Evolutionary conservation across 2,113 vertebrate genomes (phyloP).

Genomic region (Passer domesticus): DNA sequence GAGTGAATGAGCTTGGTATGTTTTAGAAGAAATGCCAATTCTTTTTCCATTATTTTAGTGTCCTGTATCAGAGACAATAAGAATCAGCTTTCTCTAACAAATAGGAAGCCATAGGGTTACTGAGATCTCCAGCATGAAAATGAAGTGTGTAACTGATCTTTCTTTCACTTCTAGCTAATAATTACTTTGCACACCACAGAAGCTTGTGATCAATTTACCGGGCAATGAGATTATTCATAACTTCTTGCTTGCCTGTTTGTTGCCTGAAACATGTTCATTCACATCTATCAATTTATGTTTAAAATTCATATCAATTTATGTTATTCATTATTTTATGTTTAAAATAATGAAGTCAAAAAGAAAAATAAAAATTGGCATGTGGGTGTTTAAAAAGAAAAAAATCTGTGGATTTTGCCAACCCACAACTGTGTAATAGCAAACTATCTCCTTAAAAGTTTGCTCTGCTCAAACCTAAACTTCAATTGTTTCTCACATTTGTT

Average conservation of each 20-base stretch:
- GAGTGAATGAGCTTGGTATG: conserved; percentile 30
- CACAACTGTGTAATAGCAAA: not conserved
- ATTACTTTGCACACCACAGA: not conserved
- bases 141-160: conserved; percentile 6
- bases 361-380: not conserved
- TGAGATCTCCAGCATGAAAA: conserved; percentile 15
- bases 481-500: not conserved
- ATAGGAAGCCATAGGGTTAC: not conserved
- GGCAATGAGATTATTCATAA: not conserved
- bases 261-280: not conserved
- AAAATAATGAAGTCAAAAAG: not conserved
- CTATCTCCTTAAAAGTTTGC: not conserved
- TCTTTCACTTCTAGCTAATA: not conserved
- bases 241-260: not conserved
- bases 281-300: not conserved
- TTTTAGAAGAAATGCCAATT: conserved; percentile 20
- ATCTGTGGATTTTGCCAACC: not conserved
- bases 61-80: not conserved
- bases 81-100: conserved; percentile 15
- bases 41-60: conserved; percentile 6
- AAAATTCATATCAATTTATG: not conserved
- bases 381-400: not conserved
- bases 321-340: not conserved
- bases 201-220: not conserved
- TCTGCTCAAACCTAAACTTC: not conserved